Conservation (phyloP, 2,797 vertebrate species). For the Centropyge bicolor region DNA sequence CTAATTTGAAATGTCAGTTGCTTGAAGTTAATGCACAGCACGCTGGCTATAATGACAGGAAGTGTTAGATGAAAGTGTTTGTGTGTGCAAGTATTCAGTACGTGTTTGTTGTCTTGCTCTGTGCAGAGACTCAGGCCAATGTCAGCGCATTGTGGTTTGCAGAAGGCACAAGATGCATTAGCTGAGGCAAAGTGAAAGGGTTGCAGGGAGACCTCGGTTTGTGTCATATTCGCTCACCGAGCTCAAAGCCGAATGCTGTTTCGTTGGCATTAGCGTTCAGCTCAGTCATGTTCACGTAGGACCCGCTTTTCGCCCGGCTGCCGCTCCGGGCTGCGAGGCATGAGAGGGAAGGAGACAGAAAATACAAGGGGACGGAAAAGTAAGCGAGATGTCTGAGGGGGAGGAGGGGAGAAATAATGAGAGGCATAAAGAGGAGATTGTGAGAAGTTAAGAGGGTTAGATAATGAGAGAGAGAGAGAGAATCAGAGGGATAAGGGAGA, state of each 20-base stretch:
- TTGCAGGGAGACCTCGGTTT: conserved; percentile 33
- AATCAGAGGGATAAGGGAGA: conserved; percentile 52
- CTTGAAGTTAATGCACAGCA: conserved; percentile 2
- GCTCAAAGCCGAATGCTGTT: conserved; percentile 49
- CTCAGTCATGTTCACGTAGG: conserved; percentile 50
- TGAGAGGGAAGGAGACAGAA: conserved; percentile 32
- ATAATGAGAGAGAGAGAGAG: conserved; percentile 68
- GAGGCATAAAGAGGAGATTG: conserved; percentile 75
- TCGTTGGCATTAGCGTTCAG: conserved; percentile 33
- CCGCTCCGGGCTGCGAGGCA: conserved; percentile 56
- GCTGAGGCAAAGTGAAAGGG: conserved; percentile 44
- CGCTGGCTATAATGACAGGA: neutral
- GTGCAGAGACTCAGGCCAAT: conserved; percentile 5
- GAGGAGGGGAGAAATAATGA: conserved; percentile 59
- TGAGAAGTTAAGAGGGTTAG: conserved; percentile 74
- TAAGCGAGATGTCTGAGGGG: conserved; percentile 50
- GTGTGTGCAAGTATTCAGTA: neutral
- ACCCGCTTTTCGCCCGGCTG: conserved; percentile 52
- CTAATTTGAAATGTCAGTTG: conserved; percentile 36
- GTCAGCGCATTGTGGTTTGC: conserved; percentile 38
- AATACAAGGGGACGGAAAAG: conserved; percentile 37
- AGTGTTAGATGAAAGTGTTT: conserved; percentile 18
- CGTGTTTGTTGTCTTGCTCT: conserved; percentile 23
- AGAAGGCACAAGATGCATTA: conserved; percentile 35
- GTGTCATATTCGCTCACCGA: conserved; percentile 51